Conservation (phyloP, 2,113 vertebrate genomes). For the Delphinus delphis region DNA sequence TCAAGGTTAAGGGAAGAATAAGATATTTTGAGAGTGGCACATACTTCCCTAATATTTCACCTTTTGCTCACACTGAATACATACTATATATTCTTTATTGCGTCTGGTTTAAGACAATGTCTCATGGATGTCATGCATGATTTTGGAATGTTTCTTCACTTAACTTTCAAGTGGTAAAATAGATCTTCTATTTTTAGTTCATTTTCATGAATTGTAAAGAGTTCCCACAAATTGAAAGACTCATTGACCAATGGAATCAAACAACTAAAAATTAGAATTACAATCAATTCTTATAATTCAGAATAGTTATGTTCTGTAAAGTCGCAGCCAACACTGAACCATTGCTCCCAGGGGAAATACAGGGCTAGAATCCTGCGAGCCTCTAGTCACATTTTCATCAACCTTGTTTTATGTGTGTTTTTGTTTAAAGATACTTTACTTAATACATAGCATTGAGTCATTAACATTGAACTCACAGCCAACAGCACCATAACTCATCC, state of each 20-base stretch:
- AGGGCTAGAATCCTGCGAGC: not conserved
- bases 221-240: not conserved
- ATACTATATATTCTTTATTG: not conserved
- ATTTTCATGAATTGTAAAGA: not conserved
- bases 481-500: not conserved
- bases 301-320: not conserved
- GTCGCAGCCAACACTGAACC: not conserved
- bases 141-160: not conserved
- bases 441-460: not conserved
- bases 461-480: not conserved
- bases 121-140: not conserved
- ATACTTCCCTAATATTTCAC: not conserved
- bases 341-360: not conserved
- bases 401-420: not conserved
- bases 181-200: not conserved
- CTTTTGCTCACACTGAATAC: not conserved
- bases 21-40: not conserved
- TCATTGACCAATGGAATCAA: not conserved
- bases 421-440: not conserved
- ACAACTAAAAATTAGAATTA: not conserved
- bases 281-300: not conserved
- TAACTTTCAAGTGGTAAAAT: not conserved
- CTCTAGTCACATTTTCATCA: not conserved
- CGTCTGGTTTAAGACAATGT: not conserved
- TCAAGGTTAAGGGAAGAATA: not conserved